Base-by-base conservation (phyloP, 2,113 vertebrate species). In the Accipiter virgatus region DNA sequence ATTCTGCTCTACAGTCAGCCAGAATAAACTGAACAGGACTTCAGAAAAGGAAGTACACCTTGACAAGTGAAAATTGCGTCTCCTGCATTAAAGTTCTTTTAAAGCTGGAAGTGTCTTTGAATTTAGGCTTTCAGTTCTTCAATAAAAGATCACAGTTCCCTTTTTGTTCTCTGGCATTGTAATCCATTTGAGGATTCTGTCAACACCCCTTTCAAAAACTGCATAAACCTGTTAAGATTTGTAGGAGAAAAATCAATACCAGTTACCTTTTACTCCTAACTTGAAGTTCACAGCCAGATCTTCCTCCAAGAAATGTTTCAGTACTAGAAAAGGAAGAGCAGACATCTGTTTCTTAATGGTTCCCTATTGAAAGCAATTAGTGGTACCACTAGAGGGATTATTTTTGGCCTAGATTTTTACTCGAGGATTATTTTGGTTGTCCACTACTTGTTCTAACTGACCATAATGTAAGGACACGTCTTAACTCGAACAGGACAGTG, bases 181-280 rank as follows among this genome's bases (percentile, higher is more conserved):
- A 92, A 92, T 79, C 63, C 80, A 84, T 74, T 86, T 90, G 82
- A 77, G 88, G 38, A 88, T 95, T 86, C 95, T 96, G 90, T 92
- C 97, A 90, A 92, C 90, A 92, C 45, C 25, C 65, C 47, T 59
- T 62, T 88, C 82, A 83, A 88, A 96, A 94, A 55, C 78, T 70
- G 67, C 72, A 36, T 81, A 88, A 88, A 81, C 59, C 59, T 91
- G 82, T 86, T 56, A 92, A 88, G 88, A 78, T 71, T 77, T 92
- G 50, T 66, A 63, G 80, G 65, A 81, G n/a, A 31, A 81, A 95
- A 93, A 92, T 92, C 96, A 84, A 31, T 90, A 26, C 29, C 38
- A 89, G 72, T 86, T 97, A 66, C 56, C 45, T 93, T 91, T 91
- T 90, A n/a, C 59, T 83, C 23, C 16, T 36, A 31, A 83, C 67